Percentiles rank a stretch among this genome's conserved stretches.
These are phyloP conservation scores for Ochropacha duplaris DNA, from an alignment of 2,888 invertebrate species.

Conservation along the genomic window DNA sequence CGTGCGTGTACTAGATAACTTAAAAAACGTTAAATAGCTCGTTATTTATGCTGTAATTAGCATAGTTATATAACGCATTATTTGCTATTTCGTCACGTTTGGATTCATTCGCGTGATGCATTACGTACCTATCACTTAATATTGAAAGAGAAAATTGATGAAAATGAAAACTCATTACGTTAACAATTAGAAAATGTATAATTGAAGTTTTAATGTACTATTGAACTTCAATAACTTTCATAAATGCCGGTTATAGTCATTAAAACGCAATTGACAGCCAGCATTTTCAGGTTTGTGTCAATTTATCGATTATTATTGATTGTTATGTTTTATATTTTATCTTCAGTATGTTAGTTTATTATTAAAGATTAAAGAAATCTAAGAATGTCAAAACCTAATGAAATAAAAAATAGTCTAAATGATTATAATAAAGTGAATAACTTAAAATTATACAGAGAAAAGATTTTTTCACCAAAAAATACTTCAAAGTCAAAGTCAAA, in stretches of 20 bases:
- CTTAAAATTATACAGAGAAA: too few species aligned
- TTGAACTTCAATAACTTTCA: background rate
- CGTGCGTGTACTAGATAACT: slow-evolving; percentile 10
- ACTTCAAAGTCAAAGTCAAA: too few species aligned
- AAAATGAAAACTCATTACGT: slow-evolving; percentile 20
- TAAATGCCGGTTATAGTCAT: background rate
- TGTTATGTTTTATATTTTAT: too few species aligned
- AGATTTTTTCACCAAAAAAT: too few species aligned
- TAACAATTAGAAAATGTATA: slow-evolving; percentile 7
- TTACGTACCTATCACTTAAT: slow-evolving; percentile 41
- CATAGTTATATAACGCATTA: slow-evolving; percentile 15
- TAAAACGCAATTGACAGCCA: background rate
- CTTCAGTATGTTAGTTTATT: too few species aligned
- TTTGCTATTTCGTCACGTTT: slow-evolving; percentile 21
- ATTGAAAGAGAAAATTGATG: slow-evolving; percentile 58
- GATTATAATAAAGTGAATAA: too few species aligned
- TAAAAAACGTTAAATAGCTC: slow-evolving; percentile 4
- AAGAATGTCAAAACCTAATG: too few species aligned
- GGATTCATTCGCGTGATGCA: slow-evolving; percentile 47
- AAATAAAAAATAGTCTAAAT: too few species aligned
- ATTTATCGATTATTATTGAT: background rate
- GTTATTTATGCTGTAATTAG: background rate
- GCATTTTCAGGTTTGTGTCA: background rate
- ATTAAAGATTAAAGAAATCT: too few species aligned
- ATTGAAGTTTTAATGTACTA: background rate